phyloP scores from a whole-genome alignment of 2,113 vertebrate species.

The Sinocyclocheilus anophthalmus region DNA sequence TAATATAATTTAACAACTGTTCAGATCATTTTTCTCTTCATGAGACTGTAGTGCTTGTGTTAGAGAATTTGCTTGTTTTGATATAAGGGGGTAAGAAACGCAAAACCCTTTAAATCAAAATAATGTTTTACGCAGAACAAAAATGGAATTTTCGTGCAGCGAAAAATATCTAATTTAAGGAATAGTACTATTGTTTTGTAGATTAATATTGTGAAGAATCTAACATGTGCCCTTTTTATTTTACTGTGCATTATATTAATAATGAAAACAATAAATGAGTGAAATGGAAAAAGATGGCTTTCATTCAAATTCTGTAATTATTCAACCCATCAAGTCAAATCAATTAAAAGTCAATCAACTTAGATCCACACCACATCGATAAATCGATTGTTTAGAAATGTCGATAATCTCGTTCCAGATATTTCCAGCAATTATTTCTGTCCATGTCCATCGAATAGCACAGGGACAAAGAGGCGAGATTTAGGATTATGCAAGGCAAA shows the following conservation, averaged over 20 bases:
- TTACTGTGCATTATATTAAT: neutral
- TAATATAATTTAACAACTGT: neutral
- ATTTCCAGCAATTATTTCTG: slow-evolving; percentile 38
- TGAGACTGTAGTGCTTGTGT: neutral
- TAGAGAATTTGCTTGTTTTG: slow-evolving; percentile 8
- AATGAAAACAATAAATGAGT: neutral
- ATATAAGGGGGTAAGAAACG: neutral
- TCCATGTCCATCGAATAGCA: neutral
- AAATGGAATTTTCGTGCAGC: neutral
- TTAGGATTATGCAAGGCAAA: neutral
- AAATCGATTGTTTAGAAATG: slow-evolving; percentile 47
- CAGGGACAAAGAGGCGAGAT: neutral
- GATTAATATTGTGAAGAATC: too few species aligned
- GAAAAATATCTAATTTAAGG: neutral
- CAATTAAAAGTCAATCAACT: slow-evolving; percentile 48
- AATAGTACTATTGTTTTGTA: too few species aligned
- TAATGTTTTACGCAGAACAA: neutral
- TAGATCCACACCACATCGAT: slow-evolving; percentile 46
- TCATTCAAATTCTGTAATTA: slow-evolving; percentile 17
- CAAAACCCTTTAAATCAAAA: neutral
- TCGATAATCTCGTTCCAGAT: slow-evolving; percentile 25
- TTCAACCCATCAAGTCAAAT: slow-evolving; percentile 46
- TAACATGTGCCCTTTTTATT: neutral
- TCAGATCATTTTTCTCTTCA: neutral
- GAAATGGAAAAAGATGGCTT: neutral